These are phyloP conservation scores for Neuroterus valhalla DNA, from an alignment of 1,140 invertebrate species.

Conservation along the genomic window DNA sequence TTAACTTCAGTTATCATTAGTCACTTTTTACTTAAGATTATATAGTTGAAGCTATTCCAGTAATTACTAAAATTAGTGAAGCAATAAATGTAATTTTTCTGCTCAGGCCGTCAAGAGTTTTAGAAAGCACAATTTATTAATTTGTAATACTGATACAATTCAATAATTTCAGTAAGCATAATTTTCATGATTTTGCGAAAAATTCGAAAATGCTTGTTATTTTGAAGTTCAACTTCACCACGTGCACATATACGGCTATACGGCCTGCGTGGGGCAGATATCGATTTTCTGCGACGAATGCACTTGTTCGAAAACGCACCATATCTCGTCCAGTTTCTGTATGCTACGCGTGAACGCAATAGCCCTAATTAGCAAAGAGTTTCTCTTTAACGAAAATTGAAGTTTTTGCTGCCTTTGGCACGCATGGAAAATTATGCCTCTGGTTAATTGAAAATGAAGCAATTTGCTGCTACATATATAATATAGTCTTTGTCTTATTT, in stretches of 20 bases:
- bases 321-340: neutral
- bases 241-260: conserved; percentile 45
- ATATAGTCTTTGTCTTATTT: too few species aligned
- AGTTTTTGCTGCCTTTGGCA: conserved; percentile 1
- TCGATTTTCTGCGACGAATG: conserved; percentile 52
- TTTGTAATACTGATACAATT: too few species aligned
- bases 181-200: neutral
- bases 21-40: too few species aligned
- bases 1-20: too few species aligned
- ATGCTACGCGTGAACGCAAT: conserved; percentile 4
- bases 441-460: neutral
- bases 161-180: too few species aligned
- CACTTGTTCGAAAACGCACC: conserved; percentile 40
- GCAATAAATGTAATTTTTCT: too few species aligned
- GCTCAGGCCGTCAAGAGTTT: too few species aligned
- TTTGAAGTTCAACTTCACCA: conserved; percentile 41
- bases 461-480: too few species aligned
- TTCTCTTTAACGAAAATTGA: conserved; percentile 7
- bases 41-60: too few species aligned
- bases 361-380: conserved; percentile 8
- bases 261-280: conserved; percentile 36
- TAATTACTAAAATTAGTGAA: too few species aligned
- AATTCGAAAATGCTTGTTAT: neutral
- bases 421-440: neutral
- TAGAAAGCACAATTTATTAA: too few species aligned